Base-by-base conservation (phyloP, 1,140 invertebrate species). In the Dinoponera quadriceps region DNA sequence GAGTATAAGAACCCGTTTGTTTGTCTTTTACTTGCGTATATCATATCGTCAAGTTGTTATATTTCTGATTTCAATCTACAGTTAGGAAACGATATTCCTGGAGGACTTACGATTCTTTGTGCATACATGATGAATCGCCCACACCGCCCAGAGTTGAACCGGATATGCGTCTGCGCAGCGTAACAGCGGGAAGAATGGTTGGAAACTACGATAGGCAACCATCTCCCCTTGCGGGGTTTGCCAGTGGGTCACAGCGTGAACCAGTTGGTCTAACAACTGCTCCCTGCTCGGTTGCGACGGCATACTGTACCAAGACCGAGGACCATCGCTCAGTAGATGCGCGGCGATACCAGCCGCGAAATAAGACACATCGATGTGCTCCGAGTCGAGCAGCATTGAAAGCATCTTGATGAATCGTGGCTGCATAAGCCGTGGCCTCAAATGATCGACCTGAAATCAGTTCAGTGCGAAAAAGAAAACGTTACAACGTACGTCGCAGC, bases 51-150 rank as follows among this genome's bases (percentile, higher is more conserved):
- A 74, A 1, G 16, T 20, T 63, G 44, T 65, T 69, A 72, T 65
- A 77, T 16, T 77, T 29, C 16, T 51, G n/a, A n/a, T 29, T 63
- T 57, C 13, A 49, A 54, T 72, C 25, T 72, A 29, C 63, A 75
- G n/a, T 59, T 2, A 65, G 18, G 78, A 51, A 69, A 77, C 27
- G 38, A 54, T 38, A 27, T 68, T 57, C 2, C 54, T 66, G 22
- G 20, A 14, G 66, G 33, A 94, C 95, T 95, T 93, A 97, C 96
- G 95, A 93, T 97, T 97, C 93, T 97, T 97, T 11, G 96, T 96
- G 90, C 97, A 97, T 51, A 98, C 97, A 92, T 98, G 97, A 91
- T 97, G 96, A 86, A 98, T 96, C 0, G 97, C 97, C 97, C 97
- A 98, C 11, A 97, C 95, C 44, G 97, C 97, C 97, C 97, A 98